Evolutionary conservation across 2,113 vertebrate genomes (phyloP).

Genomic region (Falco punctatus): DNA sequence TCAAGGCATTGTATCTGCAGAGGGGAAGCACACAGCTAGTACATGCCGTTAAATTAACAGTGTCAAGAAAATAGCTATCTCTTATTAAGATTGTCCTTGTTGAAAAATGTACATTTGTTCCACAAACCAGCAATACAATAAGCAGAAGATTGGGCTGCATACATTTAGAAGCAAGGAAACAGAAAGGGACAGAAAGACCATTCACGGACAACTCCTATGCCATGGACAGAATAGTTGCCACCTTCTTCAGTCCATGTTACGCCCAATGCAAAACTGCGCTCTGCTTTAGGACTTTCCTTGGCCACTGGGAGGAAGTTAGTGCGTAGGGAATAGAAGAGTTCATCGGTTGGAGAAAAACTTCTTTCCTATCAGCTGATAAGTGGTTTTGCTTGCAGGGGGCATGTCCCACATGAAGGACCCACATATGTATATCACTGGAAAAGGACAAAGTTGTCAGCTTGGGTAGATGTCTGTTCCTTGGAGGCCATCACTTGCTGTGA

Average conservation of each 20-base stretch:
- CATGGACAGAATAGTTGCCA: neutral
- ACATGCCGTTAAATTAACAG: neutral
- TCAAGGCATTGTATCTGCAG: neutral
- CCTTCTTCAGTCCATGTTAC: neutral
- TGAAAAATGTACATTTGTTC: neutral
- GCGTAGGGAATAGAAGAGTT: neutral
- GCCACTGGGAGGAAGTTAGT: neutral
- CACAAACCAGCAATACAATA: neutral
- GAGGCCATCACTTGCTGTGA: neutral
- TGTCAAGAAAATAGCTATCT: neutral
- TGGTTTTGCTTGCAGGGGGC: neutral
- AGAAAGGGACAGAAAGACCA: neutral
- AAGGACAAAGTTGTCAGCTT: neutral
- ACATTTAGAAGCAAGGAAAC: neutral
- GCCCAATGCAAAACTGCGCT: neutral
- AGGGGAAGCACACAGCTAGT: neutral
- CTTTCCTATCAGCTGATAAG: neutral
- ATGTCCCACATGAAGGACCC: rapidly evolving
- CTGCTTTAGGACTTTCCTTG: neutral
- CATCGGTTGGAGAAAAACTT: neutral
- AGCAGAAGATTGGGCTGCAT: neutral
- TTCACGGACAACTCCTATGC: neutral
- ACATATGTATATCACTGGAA: neutral
- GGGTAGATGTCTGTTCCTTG: neutral
- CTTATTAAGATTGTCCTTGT: neutral